Percentiles rank a stretch among this genome's conserved stretches.
These are phyloP conservation scores for Perithous albicinctus DNA, from an alignment of 2,888 invertebrate species.

Conservation along the genomic window DNA sequence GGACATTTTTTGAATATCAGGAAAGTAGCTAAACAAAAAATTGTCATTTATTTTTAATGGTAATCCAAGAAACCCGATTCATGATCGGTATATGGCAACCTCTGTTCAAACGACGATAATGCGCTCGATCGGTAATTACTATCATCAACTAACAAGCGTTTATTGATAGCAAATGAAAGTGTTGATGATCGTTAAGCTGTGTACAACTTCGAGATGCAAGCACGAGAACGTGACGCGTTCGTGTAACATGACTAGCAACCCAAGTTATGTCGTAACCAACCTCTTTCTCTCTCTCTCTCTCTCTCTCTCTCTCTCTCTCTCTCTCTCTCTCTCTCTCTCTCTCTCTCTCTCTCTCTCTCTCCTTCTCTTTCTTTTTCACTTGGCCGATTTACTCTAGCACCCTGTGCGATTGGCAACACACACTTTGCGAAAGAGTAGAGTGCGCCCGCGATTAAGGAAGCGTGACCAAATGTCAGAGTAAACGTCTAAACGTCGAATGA, in stretches of 20 bases:
- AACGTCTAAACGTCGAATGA: slow-evolving; percentile 49
- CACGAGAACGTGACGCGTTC: slow-evolving; percentile 43
- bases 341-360: slow-evolving; percentile 11
- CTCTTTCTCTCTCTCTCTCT: slow-evolving; percentile 8
- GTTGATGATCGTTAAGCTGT: neutral
- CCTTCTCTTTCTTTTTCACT: slow-evolving; percentile 22
- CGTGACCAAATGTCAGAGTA: slow-evolving; percentile 51
- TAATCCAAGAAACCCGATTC: too few species aligned
- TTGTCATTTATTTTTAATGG: too few species aligned
- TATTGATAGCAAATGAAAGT: slow-evolving; percentile 1
- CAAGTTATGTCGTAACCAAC: slow-evolving; percentile 34
- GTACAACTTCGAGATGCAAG: neutral
- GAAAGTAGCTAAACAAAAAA: too few species aligned
- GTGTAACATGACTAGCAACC: slow-evolving; percentile 10
- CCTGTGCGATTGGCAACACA: slow-evolving; percentile 35
- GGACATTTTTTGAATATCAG: too few species aligned
- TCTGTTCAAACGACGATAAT: neutral
- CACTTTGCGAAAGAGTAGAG: slow-evolving; percentile 40
- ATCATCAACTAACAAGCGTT: neutral
- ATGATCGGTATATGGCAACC: too few species aligned
- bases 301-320: slow-evolving; percentile 21
- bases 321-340: slow-evolving; percentile 15
- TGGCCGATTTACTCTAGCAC: slow-evolving; percentile 11
- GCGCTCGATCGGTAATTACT: neutral
- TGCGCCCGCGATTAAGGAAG: slow-evolving; percentile 55